Evolutionary conservation across 2,113 vertebrate species (phyloP), one percentile per base, ranked within the genome.

Genomic region (Corythornis vintsioides): DNA sequence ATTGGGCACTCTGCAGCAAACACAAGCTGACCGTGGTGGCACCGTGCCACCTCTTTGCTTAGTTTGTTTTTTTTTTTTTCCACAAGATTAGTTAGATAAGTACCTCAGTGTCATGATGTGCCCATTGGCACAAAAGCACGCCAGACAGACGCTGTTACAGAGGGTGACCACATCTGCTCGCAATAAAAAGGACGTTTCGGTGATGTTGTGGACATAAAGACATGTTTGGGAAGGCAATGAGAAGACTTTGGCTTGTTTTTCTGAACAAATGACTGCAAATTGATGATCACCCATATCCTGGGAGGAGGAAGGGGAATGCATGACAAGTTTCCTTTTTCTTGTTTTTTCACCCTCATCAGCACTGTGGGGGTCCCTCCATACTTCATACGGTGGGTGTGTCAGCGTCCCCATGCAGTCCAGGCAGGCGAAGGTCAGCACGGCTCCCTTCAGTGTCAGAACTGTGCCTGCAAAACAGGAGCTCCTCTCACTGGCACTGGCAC

Each of bases 31-130:
- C 47, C 2, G 4, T 3, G 60, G 77, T 3, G 5, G 70, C 89
- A 52, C 81, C 4, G 55, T 40, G 50, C 74, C 60, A 45, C 72
- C 76, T 82, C 86, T 89, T 71, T 87, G 79, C 47, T 89, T 95
- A 92, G 63, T 91, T 92, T 33, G n/a, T 33, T 33, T 6, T 33
- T 33, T 38, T 38, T 38, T 38, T 86, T 86, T 94, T 77, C 74
- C 63, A 57, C 81, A 35, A 78, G 72, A 93, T 91, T 64, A 95
- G 89, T 81, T 96, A 94, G 85, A 91, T 59, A 94, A 97, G 53
- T 98, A 99, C 99, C 99, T 99, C 97, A 99, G 98, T 53, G 98
- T 99, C 98, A 99, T 99, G 97, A 99, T 98, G 89, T 99, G 99
- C 95, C 99, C 99, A 63, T 99, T 99, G 89, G 99, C 99, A 94